A percentile compares a stretch with the other conserved stretches of the same genome.
These are phyloP conservation scores for Azemiops feae DNA, from an alignment of 2,113 vertebrate genomes.

Conservation along the genomic window DNA sequence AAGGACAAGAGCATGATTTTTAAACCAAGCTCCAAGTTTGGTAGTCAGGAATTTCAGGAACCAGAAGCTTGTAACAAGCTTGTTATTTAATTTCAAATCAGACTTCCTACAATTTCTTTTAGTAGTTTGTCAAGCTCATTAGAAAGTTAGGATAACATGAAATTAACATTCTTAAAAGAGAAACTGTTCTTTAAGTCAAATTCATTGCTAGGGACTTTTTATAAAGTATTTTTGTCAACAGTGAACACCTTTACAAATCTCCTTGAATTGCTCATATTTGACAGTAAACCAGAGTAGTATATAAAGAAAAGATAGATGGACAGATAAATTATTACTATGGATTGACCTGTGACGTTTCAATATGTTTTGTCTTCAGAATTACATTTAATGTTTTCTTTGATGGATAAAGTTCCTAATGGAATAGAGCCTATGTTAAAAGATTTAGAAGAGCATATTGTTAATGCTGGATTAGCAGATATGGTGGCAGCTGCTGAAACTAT, in stretches of 20 bases:
- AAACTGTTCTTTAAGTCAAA: background rate
- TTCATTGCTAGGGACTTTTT: background rate
- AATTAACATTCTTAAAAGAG: background rate
- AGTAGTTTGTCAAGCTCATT: background rate
- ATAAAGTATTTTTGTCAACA: background rate
- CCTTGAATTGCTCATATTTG: background rate
- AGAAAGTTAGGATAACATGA: conserved; percentile 12
- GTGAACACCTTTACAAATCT: background rate
- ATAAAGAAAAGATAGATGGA: background rate
- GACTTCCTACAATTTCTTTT: background rate
- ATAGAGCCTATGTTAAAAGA: conserved; percentile 99
- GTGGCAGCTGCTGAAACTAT: conserved; percentile 97
- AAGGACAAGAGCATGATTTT: background rate
- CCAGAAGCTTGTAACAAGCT: background rate
- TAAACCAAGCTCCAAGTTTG: background rate
- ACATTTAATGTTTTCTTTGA: conserved; percentile 97
- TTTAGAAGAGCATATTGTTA: conserved; percentile 98
- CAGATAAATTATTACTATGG: conserved; percentile 3
- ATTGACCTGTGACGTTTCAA: conserved; percentile 38
- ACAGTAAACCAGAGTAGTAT: background rate
- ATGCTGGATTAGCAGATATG: conserved; percentile 97
- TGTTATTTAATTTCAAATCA: background rate
- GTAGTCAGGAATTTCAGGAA: background rate
- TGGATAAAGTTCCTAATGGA: conserved; percentile 98
- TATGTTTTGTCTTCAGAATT: conserved; percentile 79